Percentiles rank a stretch among this genome's conserved stretches.
phyloP scores from a whole-genome alignment of 1,140 invertebrate species.

The Macrobrachium nipponense region DNA sequence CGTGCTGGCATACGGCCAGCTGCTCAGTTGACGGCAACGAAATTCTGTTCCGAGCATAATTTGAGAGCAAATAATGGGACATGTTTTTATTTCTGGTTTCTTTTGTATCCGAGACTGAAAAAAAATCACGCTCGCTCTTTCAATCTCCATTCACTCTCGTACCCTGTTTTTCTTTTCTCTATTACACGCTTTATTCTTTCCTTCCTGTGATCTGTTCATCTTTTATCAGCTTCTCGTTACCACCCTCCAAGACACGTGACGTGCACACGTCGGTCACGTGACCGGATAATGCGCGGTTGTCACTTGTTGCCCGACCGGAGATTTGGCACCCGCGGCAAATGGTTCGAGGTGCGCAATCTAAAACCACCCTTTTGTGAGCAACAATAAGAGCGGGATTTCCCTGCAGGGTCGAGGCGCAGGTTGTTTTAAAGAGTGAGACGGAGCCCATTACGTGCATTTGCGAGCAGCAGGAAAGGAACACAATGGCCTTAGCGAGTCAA shows the following conservation, averaged over 20 bases:
- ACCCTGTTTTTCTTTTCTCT: neutral
- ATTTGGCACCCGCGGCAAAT: conserved; percentile 4
- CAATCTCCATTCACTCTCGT: neutral
- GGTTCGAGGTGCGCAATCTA: neutral
- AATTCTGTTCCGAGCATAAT: too few species aligned
- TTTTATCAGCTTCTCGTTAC: conserved; percentile 55
- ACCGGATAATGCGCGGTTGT: conserved; percentile 48
- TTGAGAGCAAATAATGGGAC: too few species aligned
- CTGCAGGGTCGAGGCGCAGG: neutral
- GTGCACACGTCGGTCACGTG: conserved; percentile 25
- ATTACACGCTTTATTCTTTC: conserved; percentile 46
- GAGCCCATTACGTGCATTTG: conserved; percentile 31
- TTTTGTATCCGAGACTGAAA: too few species aligned
- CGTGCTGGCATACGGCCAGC: too few species aligned
- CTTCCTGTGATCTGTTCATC: conserved; percentile 44
- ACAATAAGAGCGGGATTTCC: neutral
- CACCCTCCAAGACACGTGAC: conserved; percentile 39
- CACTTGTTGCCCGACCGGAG: conserved; percentile 36
- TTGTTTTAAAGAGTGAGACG: conserved; percentile 35
- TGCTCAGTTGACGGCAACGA: too few species aligned
- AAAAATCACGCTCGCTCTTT: neutral
- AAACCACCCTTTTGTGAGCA: neutral
- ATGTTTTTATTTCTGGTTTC: too few species aligned
- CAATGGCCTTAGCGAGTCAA: conserved; percentile 41
- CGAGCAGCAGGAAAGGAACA: conserved; percentile 9